Evolutionary conservation across 1,140 invertebrate species (phyloP).

Genomic region (Atta texana): DNA sequence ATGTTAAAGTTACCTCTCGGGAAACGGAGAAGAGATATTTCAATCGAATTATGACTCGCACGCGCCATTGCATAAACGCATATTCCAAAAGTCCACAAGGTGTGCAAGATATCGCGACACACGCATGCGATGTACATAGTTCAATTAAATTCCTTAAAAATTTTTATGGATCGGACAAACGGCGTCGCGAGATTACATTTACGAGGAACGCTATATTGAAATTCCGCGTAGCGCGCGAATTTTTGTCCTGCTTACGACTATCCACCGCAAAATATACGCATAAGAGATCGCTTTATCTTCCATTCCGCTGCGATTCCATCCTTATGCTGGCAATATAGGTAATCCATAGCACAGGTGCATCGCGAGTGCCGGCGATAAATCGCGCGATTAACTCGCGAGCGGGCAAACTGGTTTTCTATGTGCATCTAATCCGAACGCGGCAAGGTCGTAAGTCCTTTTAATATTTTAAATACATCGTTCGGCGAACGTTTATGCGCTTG

Average conservation of each 20-base stretch:
- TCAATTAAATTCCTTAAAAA: conserved; percentile 31
- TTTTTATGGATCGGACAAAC: conserved; percentile 22
- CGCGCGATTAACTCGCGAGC: conserved; percentile 66
- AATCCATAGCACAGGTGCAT: conserved; percentile 69
- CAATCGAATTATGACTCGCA: conserved; percentile 49
- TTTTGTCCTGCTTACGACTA: conserved; percentile 25
- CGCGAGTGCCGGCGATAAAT: conserved; percentile 67
- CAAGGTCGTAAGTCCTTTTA: conserved; percentile 70
- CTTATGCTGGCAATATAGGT: conserved; percentile 40
- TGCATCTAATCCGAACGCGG: conserved; percentile 55
- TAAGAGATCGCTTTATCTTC: conserved; percentile 55
- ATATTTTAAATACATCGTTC: conserved; percentile 70
- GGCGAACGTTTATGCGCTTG: conserved; percentile 48
- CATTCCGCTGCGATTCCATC: conserved; percentile 17
- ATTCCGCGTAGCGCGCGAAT: conserved; percentile 33
- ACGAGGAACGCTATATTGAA: conserved; percentile 46
- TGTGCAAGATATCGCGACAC: not conserved
- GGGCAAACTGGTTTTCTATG: conserved; percentile 67
- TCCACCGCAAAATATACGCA: conserved; percentile 7
- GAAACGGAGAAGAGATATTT: conserved; percentile 32
- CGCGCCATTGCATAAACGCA: not conserved
- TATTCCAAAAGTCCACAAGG: conserved; percentile 6
- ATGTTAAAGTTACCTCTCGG: conserved; percentile 31
- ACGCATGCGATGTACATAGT: too few relatives aligned
- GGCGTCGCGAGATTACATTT: conserved; percentile 15